Base-by-base conservation (phyloP, 2,797 vertebrate genomes). In the Orestias chungarensis region DNA sequence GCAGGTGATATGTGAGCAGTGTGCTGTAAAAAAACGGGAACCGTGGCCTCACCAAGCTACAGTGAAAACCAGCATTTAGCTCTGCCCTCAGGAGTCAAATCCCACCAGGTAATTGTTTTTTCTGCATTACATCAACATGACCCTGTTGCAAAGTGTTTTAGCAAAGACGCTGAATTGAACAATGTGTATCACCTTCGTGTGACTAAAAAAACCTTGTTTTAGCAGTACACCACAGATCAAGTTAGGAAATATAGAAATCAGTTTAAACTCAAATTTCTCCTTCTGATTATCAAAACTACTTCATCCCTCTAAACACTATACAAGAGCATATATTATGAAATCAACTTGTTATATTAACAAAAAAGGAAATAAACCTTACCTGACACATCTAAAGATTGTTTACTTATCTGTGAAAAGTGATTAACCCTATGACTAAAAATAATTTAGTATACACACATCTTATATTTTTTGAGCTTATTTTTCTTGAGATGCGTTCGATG, bases 241-340 rank as follows among this genome's bases (percentile, higher is more conserved):
- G 70, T 86, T 84, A 55, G 68, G 82, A 72, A 79, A 62, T 38
- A 81, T 85, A 87, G 50, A 59, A 1, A 44, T 17, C 73, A 42
- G 66, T 85, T 83, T 71, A 92, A 94, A 90, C 87, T 82, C 71
- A 38, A 82, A 68, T 82, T 76, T 87, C 78, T 74, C 81, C 59
- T 31, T 62, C 76, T 70, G 80, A 93, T 95, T 93, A 92, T 74
- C 92, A 93, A 93, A 93, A 94, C 93, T 87, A 82, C 88, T 88
- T 89, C 83, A 89, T 78, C 90, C 91, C 82, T 90, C 85, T 91
- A 86, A 84, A 92, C 87, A 89, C 90, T 84, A 89, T 82, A 86
- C 86, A 91, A 93, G 92, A 83, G 86, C 71, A 75, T 75, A 66
- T 49, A 83, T 90, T 88, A 91, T 91, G 92, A 93, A 94, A 88